Conservation (phyloP, 2,113 vertebrate genomes). For the Acanthochromis polyacanthus region DNA sequence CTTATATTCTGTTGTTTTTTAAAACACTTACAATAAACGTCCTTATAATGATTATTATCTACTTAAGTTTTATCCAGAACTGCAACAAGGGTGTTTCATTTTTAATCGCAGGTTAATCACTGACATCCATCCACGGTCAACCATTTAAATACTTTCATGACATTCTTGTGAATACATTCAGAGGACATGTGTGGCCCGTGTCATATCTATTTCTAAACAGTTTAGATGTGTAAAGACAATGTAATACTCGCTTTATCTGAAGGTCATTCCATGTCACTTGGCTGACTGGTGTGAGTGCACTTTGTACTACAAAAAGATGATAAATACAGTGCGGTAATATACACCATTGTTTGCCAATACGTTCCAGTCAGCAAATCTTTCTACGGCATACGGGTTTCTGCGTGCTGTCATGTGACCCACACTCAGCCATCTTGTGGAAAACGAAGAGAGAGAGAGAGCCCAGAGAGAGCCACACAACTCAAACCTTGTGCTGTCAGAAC, state of each 20-base stretch:
- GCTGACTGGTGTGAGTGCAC: rapidly evolving
- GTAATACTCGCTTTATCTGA: neutral
- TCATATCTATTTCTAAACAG: neutral
- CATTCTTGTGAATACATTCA: too few species aligned
- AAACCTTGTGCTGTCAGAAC: constrained; percentile 87
- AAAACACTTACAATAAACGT: too few species aligned
- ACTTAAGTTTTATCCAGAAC: too few species aligned
- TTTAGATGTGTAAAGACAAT: constrained; percentile 1
- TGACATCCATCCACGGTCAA: too few species aligned
- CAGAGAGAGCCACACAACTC: constrained; percentile 77
- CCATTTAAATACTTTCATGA: too few species aligned
- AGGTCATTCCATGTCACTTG: neutral
- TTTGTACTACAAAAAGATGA: neutral
- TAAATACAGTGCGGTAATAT: neutral
- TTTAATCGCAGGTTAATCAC: too few species aligned
- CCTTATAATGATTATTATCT: too few species aligned
- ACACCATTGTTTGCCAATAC: neutral
- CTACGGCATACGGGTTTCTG: constrained; percentile 76
- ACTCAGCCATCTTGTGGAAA: constrained; percentile 88
- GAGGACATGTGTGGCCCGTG: too few species aligned
- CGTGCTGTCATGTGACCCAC: constrained; percentile 83
- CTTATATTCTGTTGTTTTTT: too few species aligned
- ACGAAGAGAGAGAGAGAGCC: constrained; percentile 63
- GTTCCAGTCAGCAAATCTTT: constrained; percentile 71
- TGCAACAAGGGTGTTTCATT: too few species aligned